Conservation (phyloP, 2,888 invertebrate genomes). For the Dicyrtoma fusca region DNA sequence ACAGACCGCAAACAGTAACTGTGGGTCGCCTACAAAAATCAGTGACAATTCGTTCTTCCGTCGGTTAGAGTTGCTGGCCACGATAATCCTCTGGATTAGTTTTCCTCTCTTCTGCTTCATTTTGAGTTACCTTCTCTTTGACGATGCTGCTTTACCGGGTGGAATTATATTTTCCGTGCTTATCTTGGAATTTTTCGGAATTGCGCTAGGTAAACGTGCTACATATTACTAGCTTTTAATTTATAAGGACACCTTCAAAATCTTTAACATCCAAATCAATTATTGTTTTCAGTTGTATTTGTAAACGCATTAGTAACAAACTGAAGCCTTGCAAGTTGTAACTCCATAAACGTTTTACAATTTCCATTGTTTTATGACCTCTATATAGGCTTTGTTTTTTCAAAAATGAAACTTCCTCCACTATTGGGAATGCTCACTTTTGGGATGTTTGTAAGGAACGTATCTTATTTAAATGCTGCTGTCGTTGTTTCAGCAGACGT, state of each 20-base stretch:
- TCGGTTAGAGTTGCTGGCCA: neutral
- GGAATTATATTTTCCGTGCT: conserved; percentile 32
- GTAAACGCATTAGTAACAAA: too few relatives aligned
- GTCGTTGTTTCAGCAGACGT: conserved; percentile 19
- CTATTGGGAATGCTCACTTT: conserved; percentile 85
- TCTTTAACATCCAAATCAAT: too few relatives aligned
- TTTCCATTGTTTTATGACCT: too few relatives aligned
- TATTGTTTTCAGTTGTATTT: too few relatives aligned
- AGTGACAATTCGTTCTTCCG: too few relatives aligned
- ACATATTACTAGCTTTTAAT: too few relatives aligned
- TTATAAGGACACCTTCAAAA: too few relatives aligned
- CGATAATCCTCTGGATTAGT: neutral
- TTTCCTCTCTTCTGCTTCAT: conserved; percentile 36
- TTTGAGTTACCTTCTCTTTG: conserved; percentile 36
- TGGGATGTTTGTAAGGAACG: conserved; percentile 70
- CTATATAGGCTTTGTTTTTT: conserved; percentile 75
- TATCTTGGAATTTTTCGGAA: conserved; percentile 23
- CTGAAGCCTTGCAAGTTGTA: too few relatives aligned
- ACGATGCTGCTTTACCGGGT: conserved; percentile 31
- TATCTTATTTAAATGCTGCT: conserved; percentile 31
- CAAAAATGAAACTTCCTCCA: conserved; percentile 77
- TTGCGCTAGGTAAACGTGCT: conserved; percentile 22
- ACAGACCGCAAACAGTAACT: too few relatives aligned
- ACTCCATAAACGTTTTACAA: too few relatives aligned
- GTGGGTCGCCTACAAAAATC: too few relatives aligned